These are phyloP conservation scores for Pristionchus maxplancki DNA, from an alignment of 2,888 invertebrate species.

Conservation along the genomic window DNA sequence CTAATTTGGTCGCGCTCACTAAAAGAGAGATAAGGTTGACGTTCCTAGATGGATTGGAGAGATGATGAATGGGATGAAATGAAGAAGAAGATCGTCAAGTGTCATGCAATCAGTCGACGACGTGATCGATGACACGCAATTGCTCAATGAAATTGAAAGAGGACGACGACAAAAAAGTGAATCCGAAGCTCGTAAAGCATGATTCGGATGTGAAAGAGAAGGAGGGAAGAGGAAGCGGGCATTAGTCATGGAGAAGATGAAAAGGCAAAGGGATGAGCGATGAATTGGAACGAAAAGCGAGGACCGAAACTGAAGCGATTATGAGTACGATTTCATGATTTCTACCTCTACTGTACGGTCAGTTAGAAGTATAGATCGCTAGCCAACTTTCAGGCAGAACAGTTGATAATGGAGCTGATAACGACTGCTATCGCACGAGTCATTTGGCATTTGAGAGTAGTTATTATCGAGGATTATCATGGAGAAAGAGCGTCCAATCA, in stretches of 20 bases:
- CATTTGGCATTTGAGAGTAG: slow-evolving; percentile 1
- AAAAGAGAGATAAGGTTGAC: no score
- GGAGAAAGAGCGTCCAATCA: no score
- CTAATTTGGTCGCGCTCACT: no score
- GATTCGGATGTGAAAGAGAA: slow-evolving; percentile 30
- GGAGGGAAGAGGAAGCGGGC: not conserved
- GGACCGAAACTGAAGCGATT: not conserved
- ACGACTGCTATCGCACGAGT: not conserved
- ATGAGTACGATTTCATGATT: not conserved
- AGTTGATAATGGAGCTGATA: not conserved
- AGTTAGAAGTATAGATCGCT: not conserved
- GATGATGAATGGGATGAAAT: not conserved
- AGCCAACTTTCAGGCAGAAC: not conserved
- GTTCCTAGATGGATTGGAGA: not conserved
- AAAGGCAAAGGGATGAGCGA: slow-evolving; percentile 17
- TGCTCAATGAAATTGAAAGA: not conserved
- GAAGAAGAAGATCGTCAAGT: not conserved
- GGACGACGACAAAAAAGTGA: not conserved
- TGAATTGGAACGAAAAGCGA: slow-evolving; percentile 3
- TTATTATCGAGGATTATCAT: no score
- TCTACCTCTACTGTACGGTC: not conserved
- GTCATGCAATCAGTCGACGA: not conserved
- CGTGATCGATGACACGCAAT: slow-evolving; percentile 14
- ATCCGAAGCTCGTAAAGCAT: slow-evolving; percentile 36
- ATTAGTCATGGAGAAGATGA: slow-evolving; percentile 39